These are phyloP conservation scores for Heliconius charithonia DNA, from an alignment of 2,888 invertebrate genomes.

Conservation along the genomic window DNA sequence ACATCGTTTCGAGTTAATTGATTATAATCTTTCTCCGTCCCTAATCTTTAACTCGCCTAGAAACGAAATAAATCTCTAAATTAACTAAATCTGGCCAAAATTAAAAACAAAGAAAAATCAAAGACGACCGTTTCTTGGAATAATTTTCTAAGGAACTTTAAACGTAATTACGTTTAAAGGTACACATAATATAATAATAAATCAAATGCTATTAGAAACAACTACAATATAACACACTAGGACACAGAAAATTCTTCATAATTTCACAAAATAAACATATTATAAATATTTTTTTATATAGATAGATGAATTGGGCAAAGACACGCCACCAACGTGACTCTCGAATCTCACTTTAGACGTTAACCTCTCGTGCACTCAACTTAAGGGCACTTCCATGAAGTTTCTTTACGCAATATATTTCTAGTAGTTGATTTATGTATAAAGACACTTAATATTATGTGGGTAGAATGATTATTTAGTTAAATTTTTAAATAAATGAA, in stretches of 20 bases:
- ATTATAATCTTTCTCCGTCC: conserved; percentile 39
- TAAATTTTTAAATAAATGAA: no score
- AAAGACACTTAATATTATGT: not conserved
- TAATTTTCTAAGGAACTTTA: no score
- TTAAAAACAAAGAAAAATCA: conserved; percentile 36
- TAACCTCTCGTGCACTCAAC: conserved; percentile 65
- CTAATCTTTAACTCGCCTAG: conserved; percentile 25
- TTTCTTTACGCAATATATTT: conserved; percentile 59
- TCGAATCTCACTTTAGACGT: conserved; percentile 53
- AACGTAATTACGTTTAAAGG: no score
- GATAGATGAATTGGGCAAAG: conserved; percentile 30
- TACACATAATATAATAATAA: no score
- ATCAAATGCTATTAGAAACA: no score
- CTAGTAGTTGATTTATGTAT: conserved; percentile 42
- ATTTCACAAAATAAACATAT: not conserved
- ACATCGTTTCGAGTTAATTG: conserved; percentile 40
- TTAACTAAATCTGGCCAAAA: conserved; percentile 32
- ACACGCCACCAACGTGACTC: conserved; percentile 45
- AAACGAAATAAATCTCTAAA: conserved; percentile 30
- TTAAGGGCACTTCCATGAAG: conserved; percentile 69
- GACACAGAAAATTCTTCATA: no score
- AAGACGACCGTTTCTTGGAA: no score
- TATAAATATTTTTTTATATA: not conserved
- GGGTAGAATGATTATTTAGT: not conserved
- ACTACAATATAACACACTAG: no score